These are phyloP conservation scores for Microcebus tavaratra DNA, from an alignment of 2,113 vertebrate species.

Conservation along the genomic window DNA sequence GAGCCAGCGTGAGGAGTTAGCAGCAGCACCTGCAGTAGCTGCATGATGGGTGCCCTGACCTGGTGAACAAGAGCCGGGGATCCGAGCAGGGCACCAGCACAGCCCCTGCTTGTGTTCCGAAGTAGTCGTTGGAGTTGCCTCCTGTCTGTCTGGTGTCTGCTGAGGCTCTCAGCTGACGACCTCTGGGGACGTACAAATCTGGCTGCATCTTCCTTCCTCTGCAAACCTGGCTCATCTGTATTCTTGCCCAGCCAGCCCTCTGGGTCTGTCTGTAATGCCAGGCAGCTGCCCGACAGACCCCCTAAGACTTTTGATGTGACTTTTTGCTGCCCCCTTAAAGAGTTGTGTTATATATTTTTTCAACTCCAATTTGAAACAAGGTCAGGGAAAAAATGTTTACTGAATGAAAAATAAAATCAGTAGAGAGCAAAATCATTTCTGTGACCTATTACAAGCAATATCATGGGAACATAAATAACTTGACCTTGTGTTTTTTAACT, in stretches of 20 bases:
- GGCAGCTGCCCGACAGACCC: not conserved
- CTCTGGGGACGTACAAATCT: not conserved
- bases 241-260: not conserved
- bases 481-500: not conserved
- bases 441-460: not conserved
- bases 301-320: not conserved
- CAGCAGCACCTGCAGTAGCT: not conserved
- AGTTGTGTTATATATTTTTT: not conserved
- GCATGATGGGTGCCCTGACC: not conserved
- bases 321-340: not conserved
- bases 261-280: not conserved
- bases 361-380: not conserved
- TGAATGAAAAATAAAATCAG: conserved; percentile 36
- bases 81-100: not conserved
- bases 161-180: not conserved
- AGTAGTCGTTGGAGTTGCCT: not conserved
- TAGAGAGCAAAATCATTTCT: conserved; percentile 28
- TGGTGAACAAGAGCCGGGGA: not conserved
- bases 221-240: not conserved
- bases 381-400: conserved; percentile 5
- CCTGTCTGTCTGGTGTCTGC: not conserved
- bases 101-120: not conserved
- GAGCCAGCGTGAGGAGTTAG: not conserved
- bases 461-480: not conserved
- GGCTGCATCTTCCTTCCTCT: not conserved